Percentiles rank a stretch among this genome's conserved stretches.
phyloP scores from a whole-genome alignment of 2,797 vertebrate species.

The Champsocephalus esox region DNA sequence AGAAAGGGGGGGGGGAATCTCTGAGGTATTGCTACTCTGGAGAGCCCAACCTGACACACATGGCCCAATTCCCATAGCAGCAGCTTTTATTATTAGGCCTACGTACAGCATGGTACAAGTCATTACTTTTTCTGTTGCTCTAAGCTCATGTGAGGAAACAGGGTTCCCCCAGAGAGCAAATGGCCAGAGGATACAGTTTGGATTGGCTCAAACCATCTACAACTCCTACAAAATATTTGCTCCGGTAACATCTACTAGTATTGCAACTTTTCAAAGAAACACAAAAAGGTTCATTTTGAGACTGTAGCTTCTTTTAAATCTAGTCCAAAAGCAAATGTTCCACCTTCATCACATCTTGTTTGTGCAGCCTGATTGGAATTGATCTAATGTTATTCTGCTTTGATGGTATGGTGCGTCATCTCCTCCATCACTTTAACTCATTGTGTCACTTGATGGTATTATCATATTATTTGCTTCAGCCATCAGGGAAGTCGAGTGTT shows the following conservation, averaged over 20 bases:
- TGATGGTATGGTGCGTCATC: conserved; percentile 39
- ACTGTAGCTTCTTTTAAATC: conserved; percentile 14
- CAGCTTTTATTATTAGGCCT: conserved; percentile 88
- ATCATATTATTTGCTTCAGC: conserved; percentile 62
- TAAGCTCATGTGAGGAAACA: conserved; percentile 85
- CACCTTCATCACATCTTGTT: conserved; percentile 40
- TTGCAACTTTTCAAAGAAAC: conserved; percentile 69
- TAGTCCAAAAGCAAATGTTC: conserved; percentile 16
- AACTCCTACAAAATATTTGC: conserved; percentile 83
- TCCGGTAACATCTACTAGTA: conserved; percentile 74
- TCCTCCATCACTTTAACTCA: conserved; percentile 46
- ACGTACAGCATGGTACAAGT: conserved; percentile 83
- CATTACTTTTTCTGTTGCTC: conserved; percentile 88
- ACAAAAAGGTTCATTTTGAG: conserved; percentile 18
- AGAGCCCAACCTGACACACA: conserved; percentile 84
- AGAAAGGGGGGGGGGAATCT: conserved; percentile 72
- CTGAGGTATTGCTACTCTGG: conserved; percentile 83
- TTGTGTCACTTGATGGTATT: conserved; percentile 66
- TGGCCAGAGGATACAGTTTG: conserved; percentile 80
- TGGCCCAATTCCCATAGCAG: conserved; percentile 87
- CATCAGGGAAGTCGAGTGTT: conserved; percentile 41
- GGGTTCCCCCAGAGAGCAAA: conserved; percentile 80
- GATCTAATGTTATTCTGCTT: conserved; percentile 59
- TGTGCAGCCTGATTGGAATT: conserved; percentile 57
- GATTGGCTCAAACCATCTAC: conserved; percentile 80